Evolutionary conservation across 1,140 invertebrate genomes (phyloP), one percentile per base, ranked within the genome.

Genomic region (Calliphora vicina): DNA sequence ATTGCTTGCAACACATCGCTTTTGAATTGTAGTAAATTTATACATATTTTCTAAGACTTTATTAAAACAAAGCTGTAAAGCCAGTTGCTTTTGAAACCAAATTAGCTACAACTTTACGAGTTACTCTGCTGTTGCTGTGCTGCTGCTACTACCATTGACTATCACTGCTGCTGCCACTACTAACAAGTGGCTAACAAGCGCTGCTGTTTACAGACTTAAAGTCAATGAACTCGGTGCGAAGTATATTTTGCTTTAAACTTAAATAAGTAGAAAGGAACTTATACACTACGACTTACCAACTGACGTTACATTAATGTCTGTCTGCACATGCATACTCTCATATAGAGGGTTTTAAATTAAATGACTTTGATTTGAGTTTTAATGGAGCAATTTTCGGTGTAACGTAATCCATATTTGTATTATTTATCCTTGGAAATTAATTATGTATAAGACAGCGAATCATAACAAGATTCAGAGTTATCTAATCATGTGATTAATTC

Each of bases 161-260:
- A 12, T 23, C 20, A 26, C 82, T 20, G 57, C 50, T 27, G 10
- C 76, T 42, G 35, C 8, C 26, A 26, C 29, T 23, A 6, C 25
- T 35, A n/a, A n/a, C n/a, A n/a, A n/a, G n/a, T n/a, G n/a, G 29
- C 71, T 35, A 20, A 29, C 15, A 42, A 17, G 13, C 15, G 73
- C 25, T 43, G 35, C 74, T 35, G 10, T 35, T 8, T 35, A 35
- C 35, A 43, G n/a, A 78, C 35, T 42, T 35, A 1, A 80, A 83
- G 82, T 83, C 82, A 83, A 83, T 83, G 82, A 76, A 83, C 82
- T 80, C 50, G 67, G 67, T 27, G 29, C 76, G 23, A 42, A 76
- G 23, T 67, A 67, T 67, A 10, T 67, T 23, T 43, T 43, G 9
- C 35, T 76, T 42, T 10, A 76, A 76, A 35, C 15, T 76, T 76